Base-by-base conservation (phyloP, 1,140 invertebrate species). In the Drosophila repletoides region DNA sequence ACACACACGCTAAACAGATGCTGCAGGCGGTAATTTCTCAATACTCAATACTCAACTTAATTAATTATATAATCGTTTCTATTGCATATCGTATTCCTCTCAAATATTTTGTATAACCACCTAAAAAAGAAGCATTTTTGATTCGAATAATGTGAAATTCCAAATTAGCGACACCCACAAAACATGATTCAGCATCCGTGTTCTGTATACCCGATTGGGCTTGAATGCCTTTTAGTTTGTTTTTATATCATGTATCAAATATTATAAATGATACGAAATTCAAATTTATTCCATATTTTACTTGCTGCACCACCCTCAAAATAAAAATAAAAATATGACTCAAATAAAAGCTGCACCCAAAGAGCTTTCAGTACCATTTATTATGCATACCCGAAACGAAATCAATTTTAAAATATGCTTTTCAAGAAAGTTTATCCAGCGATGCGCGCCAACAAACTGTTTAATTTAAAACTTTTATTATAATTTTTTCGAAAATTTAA, bases 1-100 rank as follows among this genome's bases (percentile, higher is more conserved):
- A 55, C 21, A 59, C 34, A 83, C 72, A 88, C 80, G 88, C 79
- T 81, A 66, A 70, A 89, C 88, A 89, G 88, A 89, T 89, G 88
- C 88, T 75, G 88, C 88, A 81, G 88, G 88, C 88, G 87, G 87
- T 88, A 89, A 89, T 68, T 76, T 77, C 55, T 72, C 41, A 17
- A 74, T 12, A 48, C 15, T 21, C 64, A 72, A 48, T 12, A 24
- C 31, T 40, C 24, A 55, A 41, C 29, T 43, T 33, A 19, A 7
- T 55, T 29, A 15, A 31, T 10, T 45, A 52, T 60, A 40, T 64
- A 43, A 26, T 64, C 46, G 46, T 68, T 63, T 61, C 52, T 55
- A 28, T 55, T 58, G 31, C 36, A 43, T 71, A 33, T 72, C 46
- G 45, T 61, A 61, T 10, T 52, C 46, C 33, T 56, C 4, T 28